Evolutionary conservation across 2,888 invertebrate genomes (phyloP).

Genomic region (Ischnus inquisitorius): DNA sequence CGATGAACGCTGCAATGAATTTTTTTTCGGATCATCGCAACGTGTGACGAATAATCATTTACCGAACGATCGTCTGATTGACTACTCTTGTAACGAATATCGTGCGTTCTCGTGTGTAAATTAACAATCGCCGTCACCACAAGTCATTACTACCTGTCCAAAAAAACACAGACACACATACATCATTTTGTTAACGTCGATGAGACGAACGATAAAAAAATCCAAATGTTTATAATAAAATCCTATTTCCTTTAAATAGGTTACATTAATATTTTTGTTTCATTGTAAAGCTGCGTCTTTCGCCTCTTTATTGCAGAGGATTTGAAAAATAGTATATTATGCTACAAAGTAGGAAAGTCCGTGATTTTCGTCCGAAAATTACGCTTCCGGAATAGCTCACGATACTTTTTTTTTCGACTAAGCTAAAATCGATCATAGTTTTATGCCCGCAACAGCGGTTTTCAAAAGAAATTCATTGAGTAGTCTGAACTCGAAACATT

Average conservation of each 20-base stretch:
- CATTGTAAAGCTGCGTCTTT: neutral
- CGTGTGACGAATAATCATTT: constrained; percentile 39
- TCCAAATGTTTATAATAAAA: constrained; percentile 66
- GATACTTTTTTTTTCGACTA: too few species aligned
- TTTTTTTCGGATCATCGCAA: constrained; percentile 3
- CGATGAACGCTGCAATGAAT: neutral
- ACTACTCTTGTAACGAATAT: constrained; percentile 14
- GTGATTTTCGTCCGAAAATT: too few species aligned
- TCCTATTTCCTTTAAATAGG: constrained; percentile 57
- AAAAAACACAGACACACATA: constrained; percentile 34
- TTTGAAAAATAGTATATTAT: too few species aligned
- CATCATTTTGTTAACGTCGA: constrained; percentile 62
- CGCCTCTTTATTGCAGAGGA: too few species aligned
- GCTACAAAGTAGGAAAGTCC: too few species aligned
- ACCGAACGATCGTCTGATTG: constrained; percentile 20
- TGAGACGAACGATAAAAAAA: constrained; percentile 40
- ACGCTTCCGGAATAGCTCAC: too few species aligned
- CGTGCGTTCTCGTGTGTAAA: constrained; percentile 33
- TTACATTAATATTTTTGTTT: neutral
- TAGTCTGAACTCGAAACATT: too few species aligned
- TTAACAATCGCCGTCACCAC: constrained; percentile 21
- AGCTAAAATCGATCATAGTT: too few species aligned
- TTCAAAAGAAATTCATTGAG: too few species aligned
- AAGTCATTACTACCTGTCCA: constrained; percentile 26
- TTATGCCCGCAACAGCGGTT: too few species aligned